phyloP scores from a whole-genome alignment of 2,888 invertebrate species.

The Drosophila percnosoma region DNA sequence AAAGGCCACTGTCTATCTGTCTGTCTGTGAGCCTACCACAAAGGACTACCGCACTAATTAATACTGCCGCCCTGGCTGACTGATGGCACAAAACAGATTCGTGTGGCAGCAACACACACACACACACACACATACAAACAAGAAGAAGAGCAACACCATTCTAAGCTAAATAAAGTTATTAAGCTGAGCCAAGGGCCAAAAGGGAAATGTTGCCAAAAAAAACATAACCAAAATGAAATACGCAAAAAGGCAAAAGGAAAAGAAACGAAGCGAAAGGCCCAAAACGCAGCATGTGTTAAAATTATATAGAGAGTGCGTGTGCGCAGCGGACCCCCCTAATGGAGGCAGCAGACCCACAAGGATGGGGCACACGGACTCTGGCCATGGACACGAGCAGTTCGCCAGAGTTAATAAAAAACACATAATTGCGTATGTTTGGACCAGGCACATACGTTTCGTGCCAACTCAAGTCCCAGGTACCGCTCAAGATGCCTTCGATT shows the following conservation, averaged over 20 bases:
- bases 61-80: constrained; percentile 63
- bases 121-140: constrained; percentile 35
- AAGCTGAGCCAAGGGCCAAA: constrained; percentile 48
- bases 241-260: constrained; percentile 22
- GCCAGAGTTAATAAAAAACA: constrained; percentile 76
- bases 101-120: constrained; percentile 45
- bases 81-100: constrained; percentile 46
- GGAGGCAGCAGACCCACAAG: constrained; percentile 59
- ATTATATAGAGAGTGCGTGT: constrained; percentile 80
- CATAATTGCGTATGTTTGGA: constrained; percentile 78
- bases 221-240: constrained; percentile 4
- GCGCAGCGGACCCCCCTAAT: constrained; percentile 75
- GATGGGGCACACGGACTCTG: constrained; percentile 37
- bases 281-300: constrained; percentile 79
- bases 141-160: constrained; percentile 33
- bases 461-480: constrained; percentile 22
- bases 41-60: constrained; percentile 79
- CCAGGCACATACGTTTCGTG: constrained; percentile 32
- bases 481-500: constrained; percentile 20
- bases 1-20: constrained; percentile 30
- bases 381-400: constrained; percentile 28
- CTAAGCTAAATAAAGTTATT: constrained; percentile 79
- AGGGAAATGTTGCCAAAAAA: constrained; percentile 74
- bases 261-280: constrained; percentile 50
- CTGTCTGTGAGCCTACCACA: constrained; percentile 53